These are phyloP conservation scores for Ormyrus nitidulus DNA, from an alignment of 2,888 invertebrate species.

Conservation along the genomic window DNA sequence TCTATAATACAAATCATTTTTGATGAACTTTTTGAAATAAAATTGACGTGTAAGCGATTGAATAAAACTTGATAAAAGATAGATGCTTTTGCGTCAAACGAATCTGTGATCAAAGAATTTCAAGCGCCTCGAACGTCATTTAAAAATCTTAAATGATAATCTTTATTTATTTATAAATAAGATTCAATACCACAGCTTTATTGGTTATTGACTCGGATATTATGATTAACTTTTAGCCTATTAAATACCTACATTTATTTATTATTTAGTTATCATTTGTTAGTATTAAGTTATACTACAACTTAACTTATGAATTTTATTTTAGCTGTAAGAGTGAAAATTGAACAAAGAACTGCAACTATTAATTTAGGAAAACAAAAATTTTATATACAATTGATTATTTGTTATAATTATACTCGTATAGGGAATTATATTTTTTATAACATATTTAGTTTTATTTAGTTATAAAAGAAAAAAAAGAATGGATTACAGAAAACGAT, in stretches of 20 bases:
- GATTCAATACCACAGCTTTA: no score
- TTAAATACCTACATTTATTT: not conserved
- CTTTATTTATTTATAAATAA: not conserved
- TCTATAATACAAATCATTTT: no score
- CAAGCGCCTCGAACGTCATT: conserved; percentile 1
- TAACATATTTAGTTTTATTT: no score
- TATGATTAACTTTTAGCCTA: not conserved
- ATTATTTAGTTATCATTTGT: not conserved
- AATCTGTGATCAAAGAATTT: conserved; percentile 7
- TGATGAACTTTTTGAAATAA: not conserved
- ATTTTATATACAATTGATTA: no score
- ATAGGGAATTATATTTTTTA: no score
- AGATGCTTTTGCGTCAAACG: conserved; percentile 15
- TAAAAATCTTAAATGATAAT: not conserved
- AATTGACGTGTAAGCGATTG: not conserved
- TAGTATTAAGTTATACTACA: not conserved
- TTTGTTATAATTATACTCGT: no score
- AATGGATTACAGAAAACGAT: no score
- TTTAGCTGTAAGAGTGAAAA: not conserved
- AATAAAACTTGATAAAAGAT: conserved; percentile 7
- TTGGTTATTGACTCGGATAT: not conserved
- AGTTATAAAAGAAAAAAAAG: no score
- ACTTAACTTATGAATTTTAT: not conserved
- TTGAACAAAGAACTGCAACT: no score
- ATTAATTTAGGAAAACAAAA: no score